Evolutionary conservation across 2,113 vertebrate genomes (phyloP).

Genomic region (Hirundichthys speculiger): DNA sequence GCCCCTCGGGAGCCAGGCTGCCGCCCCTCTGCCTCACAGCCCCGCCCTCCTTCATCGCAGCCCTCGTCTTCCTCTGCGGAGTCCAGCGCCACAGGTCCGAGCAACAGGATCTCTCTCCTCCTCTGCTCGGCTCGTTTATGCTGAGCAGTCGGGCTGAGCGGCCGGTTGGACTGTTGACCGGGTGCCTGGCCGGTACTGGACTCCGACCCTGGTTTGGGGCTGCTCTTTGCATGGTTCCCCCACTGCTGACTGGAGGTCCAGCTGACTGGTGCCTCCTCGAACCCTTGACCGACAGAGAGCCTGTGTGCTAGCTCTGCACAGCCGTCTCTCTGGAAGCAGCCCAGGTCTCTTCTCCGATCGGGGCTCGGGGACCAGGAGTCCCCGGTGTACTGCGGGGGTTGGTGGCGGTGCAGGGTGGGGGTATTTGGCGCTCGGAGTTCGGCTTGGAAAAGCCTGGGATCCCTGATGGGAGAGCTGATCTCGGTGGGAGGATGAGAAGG

Average conservation of each 20-base stretch:
- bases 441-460: slow-evolving; percentile 69
- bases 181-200: neutral
- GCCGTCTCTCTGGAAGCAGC: slow-evolving; percentile 47
- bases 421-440: slow-evolving; percentile 69
- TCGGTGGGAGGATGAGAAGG: slow-evolving; percentile 69
- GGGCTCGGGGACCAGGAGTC: slow-evolving; percentile 56
- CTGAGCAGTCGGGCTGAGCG: slow-evolving; percentile 48
- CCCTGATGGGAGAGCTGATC: slow-evolving; percentile 76
- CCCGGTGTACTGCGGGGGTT: slow-evolving; percentile 74
- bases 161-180: neutral
- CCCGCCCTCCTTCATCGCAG: slow-evolving; percentile 53
- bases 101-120: slow-evolving; percentile 77
- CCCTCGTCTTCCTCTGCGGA: slow-evolving; percentile 72
- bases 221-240: slow-evolving; percentile 51
- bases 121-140: slow-evolving; percentile 76
- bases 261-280: slow-evolving; percentile 73
- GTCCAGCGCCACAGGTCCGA: slow-evolving; percentile 77
- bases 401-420: slow-evolving; percentile 76
- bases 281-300: slow-evolving; percentile 68
- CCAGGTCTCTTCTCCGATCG: slow-evolving; percentile 47
- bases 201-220: slow-evolving; percentile 3
- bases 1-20: slow-evolving; percentile 9
- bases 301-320: slow-evolving; percentile 68
- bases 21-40: slow-evolving; percentile 19
- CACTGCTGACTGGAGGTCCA: slow-evolving; percentile 78